Conservation (phyloP, 2,113 vertebrate genomes). For the Machaerirhynchus nigripectus region DNA sequence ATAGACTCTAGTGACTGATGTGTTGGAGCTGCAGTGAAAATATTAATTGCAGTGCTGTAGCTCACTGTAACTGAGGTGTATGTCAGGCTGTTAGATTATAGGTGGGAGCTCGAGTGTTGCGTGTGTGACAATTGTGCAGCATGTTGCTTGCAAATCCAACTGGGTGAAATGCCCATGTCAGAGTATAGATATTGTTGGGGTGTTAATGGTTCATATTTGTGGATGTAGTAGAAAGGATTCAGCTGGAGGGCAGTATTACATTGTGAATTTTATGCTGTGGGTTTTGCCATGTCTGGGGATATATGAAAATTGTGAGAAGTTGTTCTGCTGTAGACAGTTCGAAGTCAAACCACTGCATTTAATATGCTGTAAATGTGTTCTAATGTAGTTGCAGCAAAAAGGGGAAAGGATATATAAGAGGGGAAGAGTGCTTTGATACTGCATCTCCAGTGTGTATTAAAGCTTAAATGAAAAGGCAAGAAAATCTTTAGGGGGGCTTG, state of each 20-base stretch:
- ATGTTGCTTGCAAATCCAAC: not conserved
- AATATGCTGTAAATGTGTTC: not conserved
- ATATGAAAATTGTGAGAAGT: not conserved
- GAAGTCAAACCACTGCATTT: not conserved
- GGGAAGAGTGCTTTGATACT: not conserved
- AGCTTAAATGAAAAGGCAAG: not conserved
- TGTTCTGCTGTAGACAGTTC: not conserved
- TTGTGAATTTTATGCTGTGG: not conserved
- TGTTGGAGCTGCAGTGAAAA: not conserved
- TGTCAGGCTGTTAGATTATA: not conserved
- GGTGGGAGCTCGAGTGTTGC: fast-evolving
- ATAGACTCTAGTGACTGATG: not conserved
- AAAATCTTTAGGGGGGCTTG: not conserved
- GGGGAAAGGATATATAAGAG: not conserved
- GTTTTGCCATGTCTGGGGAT: not conserved
- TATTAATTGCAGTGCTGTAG: not conserved
- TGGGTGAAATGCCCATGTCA: fast-evolving
- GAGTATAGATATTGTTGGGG: not conserved
- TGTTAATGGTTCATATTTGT: not conserved
- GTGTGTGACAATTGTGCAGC: fast-evolving
- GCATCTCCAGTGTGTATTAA: not conserved
- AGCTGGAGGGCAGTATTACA: not conserved
- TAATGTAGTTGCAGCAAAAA: not conserved
- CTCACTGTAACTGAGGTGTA: not conserved
- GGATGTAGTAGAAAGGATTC: not conserved